These are phyloP conservation scores for Parazoanthus darwini DNA, from an alignment of 92 coral and sea anemone species.

Conservation along the genomic window DNA sequence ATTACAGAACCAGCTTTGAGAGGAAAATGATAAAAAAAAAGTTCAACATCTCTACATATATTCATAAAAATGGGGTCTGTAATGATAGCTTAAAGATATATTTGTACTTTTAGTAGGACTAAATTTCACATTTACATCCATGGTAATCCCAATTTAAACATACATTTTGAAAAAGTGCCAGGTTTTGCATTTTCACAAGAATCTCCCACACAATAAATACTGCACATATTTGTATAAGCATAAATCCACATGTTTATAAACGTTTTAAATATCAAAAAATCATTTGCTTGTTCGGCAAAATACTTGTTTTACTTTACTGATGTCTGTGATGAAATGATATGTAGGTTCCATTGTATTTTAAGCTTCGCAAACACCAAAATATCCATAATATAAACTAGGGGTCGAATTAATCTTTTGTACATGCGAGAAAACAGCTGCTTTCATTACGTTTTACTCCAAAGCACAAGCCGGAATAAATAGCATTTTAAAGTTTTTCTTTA, in stretches of 20 bases:
- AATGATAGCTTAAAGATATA: not conserved
- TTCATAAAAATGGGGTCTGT: too few relatives aligned
- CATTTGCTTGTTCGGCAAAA: not conserved
- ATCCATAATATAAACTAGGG: not conserved
- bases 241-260: too few relatives aligned
- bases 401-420: not conserved
- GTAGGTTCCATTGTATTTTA: not conserved
- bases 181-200: not conserved
- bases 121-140: too few relatives aligned
- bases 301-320: too few relatives aligned
- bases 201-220: not conserved
- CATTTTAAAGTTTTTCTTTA: not conserved
- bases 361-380: not conserved
- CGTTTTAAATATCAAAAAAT: not conserved
- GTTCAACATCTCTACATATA: too few relatives aligned
- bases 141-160: too few relatives aligned
- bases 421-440: conserved; percentile 4
- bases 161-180: not conserved
- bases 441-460: not conserved
- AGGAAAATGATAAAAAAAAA: too few relatives aligned
- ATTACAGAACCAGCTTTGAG: not conserved
- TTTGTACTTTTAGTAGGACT: not conserved
- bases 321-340: too few relatives aligned
- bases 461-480: not conserved
- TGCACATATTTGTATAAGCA: too few relatives aligned